Evolutionary conservation across 2,888 invertebrate genomes (phyloP).

Genomic region (Muscina levida): DNA sequence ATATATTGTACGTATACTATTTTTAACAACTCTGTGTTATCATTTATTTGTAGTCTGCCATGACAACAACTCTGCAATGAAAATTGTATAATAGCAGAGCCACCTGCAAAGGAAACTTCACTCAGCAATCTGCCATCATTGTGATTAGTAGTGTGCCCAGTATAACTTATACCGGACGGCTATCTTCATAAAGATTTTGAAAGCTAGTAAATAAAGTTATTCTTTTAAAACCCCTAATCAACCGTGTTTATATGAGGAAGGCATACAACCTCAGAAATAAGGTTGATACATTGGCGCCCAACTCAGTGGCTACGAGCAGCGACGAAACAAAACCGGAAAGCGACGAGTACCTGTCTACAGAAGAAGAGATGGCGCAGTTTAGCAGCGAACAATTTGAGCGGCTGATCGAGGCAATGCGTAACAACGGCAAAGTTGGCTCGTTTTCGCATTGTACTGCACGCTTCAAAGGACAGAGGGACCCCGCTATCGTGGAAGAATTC

Average conservation of each 20-base stretch:
- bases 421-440: conserved; percentile 2
- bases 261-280: not conserved
- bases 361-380: conserved; percentile 12
- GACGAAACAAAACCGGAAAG: not conserved
- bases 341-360: conserved; percentile 8
- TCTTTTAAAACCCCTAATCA: too few relatives aligned
- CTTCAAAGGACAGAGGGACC: conserved; percentile 37
- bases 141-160: too few relatives aligned
- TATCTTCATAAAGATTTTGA: too few relatives aligned
- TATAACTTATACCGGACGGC: too few relatives aligned
- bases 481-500: conserved; percentile 39
- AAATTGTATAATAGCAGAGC: too few relatives aligned
- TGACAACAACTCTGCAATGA: too few relatives aligned
- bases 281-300: conserved; percentile 2
- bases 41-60: too few relatives aligned
- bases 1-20: too few relatives aligned
- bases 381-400: not conserved
- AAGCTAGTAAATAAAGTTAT: too few relatives aligned
- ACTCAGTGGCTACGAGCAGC: not conserved
- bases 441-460: conserved; percentile 8
- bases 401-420: conserved; percentile 16
- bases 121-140: too few relatives aligned
- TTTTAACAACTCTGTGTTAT: too few relatives aligned
- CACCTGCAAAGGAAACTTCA: too few relatives aligned
- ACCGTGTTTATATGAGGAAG: not conserved